Conservation (phyloP, 2,113 vertebrate species). For the Scopus umbretta region DNA sequence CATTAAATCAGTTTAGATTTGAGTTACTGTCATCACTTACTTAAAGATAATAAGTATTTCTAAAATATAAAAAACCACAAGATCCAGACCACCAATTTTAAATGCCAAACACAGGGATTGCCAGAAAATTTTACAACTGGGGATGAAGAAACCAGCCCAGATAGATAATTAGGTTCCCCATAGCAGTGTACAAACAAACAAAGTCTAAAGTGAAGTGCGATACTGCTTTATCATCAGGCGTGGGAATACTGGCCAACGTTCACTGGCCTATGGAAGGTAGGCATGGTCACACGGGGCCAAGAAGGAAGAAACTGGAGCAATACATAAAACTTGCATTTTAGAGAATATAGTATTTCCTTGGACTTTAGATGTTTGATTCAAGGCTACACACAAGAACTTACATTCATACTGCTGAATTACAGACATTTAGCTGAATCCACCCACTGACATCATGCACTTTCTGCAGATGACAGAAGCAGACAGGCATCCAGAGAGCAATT, state of each 20-base stretch:
- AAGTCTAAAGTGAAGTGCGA: neutral
- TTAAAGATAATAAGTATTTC: neutral
- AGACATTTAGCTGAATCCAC: neutral
- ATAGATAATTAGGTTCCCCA: neutral
- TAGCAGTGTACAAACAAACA: neutral
- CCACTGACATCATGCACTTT: neutral
- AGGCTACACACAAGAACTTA: neutral
- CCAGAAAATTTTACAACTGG: neutral
- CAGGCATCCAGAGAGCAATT: neutral
- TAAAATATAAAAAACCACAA: neutral
- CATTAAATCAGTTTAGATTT: neutral
- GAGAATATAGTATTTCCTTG: neutral
- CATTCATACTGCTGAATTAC: neutral
- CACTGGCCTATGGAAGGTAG: neutral
- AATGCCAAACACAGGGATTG: neutral
- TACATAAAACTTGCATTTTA: neutral
- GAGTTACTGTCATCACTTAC: neutral
- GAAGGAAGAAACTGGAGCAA: neutral
- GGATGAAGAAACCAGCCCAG: neutral
- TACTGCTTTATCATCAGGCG: neutral
- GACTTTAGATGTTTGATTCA: neutral
- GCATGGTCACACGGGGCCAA: accelerated
- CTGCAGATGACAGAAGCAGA: neutral
- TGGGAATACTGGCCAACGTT: neutral
- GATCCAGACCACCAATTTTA: neutral